Percentiles rank a stretch among this genome's conserved stretches.
Evolutionary conservation across 2,797 vertebrate species (phyloP).

Genomic region (Micrastur ruficollis): DNA sequence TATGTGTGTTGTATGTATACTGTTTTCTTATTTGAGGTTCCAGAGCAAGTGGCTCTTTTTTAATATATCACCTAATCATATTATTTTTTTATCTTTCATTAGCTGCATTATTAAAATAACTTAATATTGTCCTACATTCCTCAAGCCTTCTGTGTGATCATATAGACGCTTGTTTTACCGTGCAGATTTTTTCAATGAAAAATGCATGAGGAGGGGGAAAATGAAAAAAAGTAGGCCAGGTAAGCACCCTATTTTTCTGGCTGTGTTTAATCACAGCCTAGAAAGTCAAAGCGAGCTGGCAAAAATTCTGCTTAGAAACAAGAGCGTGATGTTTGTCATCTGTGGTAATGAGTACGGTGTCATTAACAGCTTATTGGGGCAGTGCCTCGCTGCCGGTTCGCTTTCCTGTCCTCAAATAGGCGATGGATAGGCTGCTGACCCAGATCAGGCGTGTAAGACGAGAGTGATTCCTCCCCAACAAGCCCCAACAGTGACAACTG

Average conservation of each 20-base stretch:
- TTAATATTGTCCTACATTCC: not conserved
- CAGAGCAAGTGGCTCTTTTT: not conserved
- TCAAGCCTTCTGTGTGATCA: not conserved
- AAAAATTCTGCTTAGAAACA: slow-evolving; percentile 28
- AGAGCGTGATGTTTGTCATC: not conserved
- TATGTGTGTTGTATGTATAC: no score
- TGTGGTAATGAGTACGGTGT: not conserved
- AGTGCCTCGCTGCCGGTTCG: not conserved
- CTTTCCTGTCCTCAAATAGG: not conserved
- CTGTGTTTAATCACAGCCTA: not conserved
- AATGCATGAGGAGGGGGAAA: not conserved
- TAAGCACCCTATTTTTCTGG: not conserved
- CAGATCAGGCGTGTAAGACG: not conserved
- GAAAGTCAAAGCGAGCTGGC: not conserved
- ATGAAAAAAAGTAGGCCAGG: slow-evolving; percentile 9
- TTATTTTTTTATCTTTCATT: not conserved
- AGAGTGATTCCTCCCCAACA: not conserved
- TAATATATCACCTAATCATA: not conserved
- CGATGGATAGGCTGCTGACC: slow-evolving; percentile 18
- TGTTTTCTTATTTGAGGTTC: not conserved
- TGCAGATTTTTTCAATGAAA: not conserved
- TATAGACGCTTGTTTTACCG: not conserved
- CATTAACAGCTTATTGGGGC: slow-evolving; percentile 25
- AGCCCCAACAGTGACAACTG: not conserved
- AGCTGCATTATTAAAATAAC: not conserved